Evolutionary conservation across 2,888 invertebrate genomes (phyloP).

Genomic region (Allolobophora icterica): DNA sequence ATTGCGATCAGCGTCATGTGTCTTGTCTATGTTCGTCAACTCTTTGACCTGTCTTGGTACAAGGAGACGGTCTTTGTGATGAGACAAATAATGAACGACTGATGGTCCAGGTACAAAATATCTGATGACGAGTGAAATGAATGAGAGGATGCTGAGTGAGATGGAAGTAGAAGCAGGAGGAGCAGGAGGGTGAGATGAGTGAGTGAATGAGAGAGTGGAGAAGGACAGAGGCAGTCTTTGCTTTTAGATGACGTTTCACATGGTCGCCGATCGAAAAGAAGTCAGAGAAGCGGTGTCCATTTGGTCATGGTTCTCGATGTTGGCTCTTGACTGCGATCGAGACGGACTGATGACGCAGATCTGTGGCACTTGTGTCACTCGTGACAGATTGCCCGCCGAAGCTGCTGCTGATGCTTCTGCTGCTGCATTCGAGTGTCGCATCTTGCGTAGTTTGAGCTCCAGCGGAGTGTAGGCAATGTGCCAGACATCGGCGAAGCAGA

Average conservation of each 20-base stretch:
- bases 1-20: no score
- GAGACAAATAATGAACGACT: no score
- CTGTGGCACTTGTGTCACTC: background rate
- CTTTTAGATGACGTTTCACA: background rate
- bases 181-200: background rate
- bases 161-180: no score
- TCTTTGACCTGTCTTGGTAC: no score
- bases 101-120: no score
- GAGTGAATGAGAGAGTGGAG: background rate
- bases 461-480: constrained; percentile 55
- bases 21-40: no score
- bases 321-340: background rate
- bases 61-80: no score
- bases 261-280: background rate
- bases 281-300: background rate
- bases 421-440: background rate
- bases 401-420: background rate
- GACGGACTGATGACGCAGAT: constrained; percentile 20
- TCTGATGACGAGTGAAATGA: no score
- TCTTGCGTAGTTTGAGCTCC: background rate
- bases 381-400: background rate
- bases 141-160: no score
- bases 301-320: background rate
- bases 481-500: constrained; percentile 65
- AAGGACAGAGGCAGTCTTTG: background rate